Base-by-base conservation (phyloP, 2,113 vertebrate genomes). In the Cochlearius cochlearius region DNA sequence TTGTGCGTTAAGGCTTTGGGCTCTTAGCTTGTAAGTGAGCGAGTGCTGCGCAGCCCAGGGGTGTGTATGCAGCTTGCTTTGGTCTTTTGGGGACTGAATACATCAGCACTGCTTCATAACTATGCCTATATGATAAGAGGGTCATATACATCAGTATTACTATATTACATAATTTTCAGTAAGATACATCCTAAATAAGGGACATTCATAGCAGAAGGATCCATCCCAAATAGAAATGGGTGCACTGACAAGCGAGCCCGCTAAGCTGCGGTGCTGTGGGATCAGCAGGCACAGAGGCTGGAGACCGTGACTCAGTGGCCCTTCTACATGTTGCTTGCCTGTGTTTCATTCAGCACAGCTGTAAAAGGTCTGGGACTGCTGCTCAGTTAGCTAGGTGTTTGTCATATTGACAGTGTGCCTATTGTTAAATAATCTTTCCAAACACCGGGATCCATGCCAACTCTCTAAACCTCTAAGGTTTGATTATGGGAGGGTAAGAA, bases 281-380 rank as follows among this genome's bases (percentile, higher is more conserved):
- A 8, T 4, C 21, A 29, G 32, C 21, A 38, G 55, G n/a, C 23
- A 14, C 10, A 45, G 34, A 60, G 34, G 36, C 34, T 29, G 36
- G 17, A 71, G 64, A 27, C 19, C 3, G 0, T 2, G 10, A 6
- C 23, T 27, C 10, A 3, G 6, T 16, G 36, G 41, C 49, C 17
- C 22, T 27, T 60, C 30, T 21, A 8, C 27, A 12, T 23, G 16
- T 3, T 39, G 8, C 45, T 67, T 50, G 14, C 15, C 10, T 43
- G 16, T 18, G 15, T 43, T 53, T 68, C 25, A 36, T 32, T 29
- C 12, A 39, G 43, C 7, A 39, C 49, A 53, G 67, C 29, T 75
- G 12, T 11, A 5, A 29, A 50, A 58, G 21, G 3, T 12, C 38
- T 50, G 52, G 12, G 21, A 22, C 10, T 59, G n/a, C 41, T 82